Conservation (phyloP, 37 sponge, comb jelly and placozoan species). For the Crambe crambe region DNA sequence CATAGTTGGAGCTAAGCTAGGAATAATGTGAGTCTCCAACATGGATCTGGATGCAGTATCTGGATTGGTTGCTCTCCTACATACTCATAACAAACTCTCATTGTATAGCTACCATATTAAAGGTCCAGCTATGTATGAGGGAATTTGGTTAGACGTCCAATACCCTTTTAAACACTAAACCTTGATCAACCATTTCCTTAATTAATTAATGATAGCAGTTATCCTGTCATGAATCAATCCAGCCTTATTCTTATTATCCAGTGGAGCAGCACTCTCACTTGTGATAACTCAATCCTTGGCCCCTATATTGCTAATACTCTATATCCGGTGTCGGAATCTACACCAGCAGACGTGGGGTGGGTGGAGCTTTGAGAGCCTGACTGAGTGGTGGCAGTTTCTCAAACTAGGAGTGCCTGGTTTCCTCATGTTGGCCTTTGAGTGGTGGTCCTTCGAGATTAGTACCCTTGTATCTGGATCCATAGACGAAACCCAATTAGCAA, state of each 20-base stretch:
- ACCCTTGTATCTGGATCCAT: constrained; percentile 44
- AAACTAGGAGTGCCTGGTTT: constrained; percentile 26
- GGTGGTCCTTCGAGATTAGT: constrained; percentile 62
- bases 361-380: constrained; percentile 68
- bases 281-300: background rate
- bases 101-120: too few species aligned
- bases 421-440: constrained; percentile 51
- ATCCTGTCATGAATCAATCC: too few species aligned
- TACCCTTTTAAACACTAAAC: too few species aligned
- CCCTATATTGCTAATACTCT: constrained; percentile 31
- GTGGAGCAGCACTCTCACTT: constrained; percentile 36
- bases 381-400: constrained; percentile 48
- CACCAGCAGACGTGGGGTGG: constrained; percentile 67
- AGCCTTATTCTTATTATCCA: too few species aligned
- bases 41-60: too few species aligned
- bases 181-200: too few species aligned
- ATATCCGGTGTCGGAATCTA: constrained; percentile 27
- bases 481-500: constrained; percentile 26
- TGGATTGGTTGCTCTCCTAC: too few species aligned
- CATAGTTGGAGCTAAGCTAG: constrained; percentile 18
- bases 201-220: too few species aligned
- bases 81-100: too few species aligned
- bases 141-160: too few species aligned
- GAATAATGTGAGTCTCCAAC: too few species aligned
- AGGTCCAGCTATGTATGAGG: too few species aligned